phyloP scores from a whole-genome alignment of 2,797 vertebrate genomes.

The Antrozous pallidus region DNA sequence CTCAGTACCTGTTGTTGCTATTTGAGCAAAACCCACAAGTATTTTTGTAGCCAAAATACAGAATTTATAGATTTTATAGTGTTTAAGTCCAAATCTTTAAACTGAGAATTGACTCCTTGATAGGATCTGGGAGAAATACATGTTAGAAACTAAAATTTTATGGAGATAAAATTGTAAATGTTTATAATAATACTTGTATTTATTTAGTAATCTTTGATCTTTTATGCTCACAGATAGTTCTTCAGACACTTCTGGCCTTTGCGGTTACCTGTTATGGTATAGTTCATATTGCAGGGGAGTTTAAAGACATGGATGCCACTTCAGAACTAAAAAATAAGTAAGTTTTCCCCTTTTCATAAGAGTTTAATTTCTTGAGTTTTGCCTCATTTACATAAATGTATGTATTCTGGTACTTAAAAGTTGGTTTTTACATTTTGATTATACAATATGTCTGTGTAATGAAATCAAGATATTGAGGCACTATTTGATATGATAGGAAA shows the following conservation, averaged over 20 bases:
- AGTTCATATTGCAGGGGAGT: constrained; percentile 97
- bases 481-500: constrained; percentile 27
- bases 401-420: constrained; percentile 26
- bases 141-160: not conserved
- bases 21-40: not conserved
- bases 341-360: constrained; percentile 73
- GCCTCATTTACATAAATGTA: not conserved
- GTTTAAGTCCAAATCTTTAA: constrained; percentile 20
- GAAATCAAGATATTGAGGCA: constrained; percentile 28
- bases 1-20: constrained; percentile 40
- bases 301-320: constrained; percentile 99
- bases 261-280: constrained; percentile 97
- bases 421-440: constrained; percentile 45
- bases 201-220: constrained; percentile 64
- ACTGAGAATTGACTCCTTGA: constrained; percentile 34
- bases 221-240: constrained; percentile 90
- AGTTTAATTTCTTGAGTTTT: constrained; percentile 35
- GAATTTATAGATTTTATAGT: constrained; percentile 13
- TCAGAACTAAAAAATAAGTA: constrained; percentile 99
- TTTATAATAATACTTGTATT: not conserved
- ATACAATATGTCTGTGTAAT: constrained; percentile 28
- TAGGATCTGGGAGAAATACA: not conserved
- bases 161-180: not conserved
- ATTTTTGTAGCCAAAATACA: not conserved
- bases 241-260: constrained; percentile 96